A percentile compares a stretch with the other conserved stretches of the same genome.
phyloP scores from a whole-genome alignment of 2,113 vertebrate genomes.

The Piaya cayana region DNA sequence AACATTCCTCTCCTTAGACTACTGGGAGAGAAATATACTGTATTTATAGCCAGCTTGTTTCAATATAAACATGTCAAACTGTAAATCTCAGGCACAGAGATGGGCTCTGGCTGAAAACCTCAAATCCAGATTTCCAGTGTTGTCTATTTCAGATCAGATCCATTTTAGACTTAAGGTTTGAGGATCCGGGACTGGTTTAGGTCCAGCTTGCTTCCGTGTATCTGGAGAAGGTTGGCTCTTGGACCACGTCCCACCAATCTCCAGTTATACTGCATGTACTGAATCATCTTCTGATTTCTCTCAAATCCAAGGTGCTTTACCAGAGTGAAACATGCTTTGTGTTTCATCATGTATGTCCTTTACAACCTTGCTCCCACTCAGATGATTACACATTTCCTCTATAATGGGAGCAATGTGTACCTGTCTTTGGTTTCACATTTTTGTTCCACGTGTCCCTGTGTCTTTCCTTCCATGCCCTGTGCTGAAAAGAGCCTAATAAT shows the following conservation, averaged over 20 bases:
- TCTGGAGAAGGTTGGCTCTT: rapidly evolving
- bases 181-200: not conserved
- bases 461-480: not conserved
- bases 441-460: not conserved
- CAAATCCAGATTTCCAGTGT: not conserved
- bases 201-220: rapidly evolving
- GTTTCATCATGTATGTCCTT: not conserved
- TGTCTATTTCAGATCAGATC: not conserved
- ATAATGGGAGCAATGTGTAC: rapidly evolving
- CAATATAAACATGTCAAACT: constrained; percentile 66
- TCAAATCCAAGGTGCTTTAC: not conserved
- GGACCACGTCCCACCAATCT: not conserved
- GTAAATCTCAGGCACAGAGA: constrained; percentile 46
- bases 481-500: not conserved
- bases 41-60: constrained; percentile 66
- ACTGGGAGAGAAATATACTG: constrained; percentile 44
- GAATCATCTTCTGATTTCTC: not conserved
- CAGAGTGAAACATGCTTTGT: rapidly evolving
- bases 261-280: not conserved
- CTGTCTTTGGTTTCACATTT: not conserved
- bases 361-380: not conserved
- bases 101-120: constrained; percentile 46
- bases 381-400: not conserved
- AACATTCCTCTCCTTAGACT: constrained; percentile 32
- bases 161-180: not conserved